Evolutionary conservation across 1,140 invertebrate species (phyloP), one percentile per base, ranked within the genome.

Genomic region (Drosophila ananassae): DNA sequence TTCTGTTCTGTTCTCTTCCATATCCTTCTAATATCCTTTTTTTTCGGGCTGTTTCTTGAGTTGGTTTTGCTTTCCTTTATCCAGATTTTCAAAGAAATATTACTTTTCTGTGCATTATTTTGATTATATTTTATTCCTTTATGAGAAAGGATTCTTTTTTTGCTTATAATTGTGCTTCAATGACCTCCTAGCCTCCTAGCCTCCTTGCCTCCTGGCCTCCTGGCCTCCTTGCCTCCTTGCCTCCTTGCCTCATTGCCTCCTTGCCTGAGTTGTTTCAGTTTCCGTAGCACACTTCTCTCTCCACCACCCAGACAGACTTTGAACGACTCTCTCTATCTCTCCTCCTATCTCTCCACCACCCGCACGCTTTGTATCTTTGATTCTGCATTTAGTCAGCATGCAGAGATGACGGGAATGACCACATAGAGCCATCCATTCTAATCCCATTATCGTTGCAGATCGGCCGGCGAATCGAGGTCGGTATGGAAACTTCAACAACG

Each of bases 401-500:
- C 32, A 54, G 64, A 69, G 63, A 44, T 7, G 17, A 44, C 17
- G 41, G 41, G 10, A 12, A 12, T 5, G 5, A 17, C n/a, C 9
- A 32, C 8, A 1, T 24, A 10, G 41, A 9, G 6, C 41, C 44
- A n/a, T 17, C 17, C 17, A 12, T 47, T 47, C 41, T 71, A 57
- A 69, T 57, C 52, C 25, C 34, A 12, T 39, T 24, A 21, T 37
- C 22, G 1, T 74, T 82, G 30, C 59, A 91, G 90, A 73, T 59
- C 91, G 91, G 7, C 83, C 80, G 24, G 79, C 85, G 53, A 92
- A 92, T 66, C 89, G 91, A 0, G 91, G 91, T 30, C 90, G 91
- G n/a, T 92, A 92, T 54, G 91, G 91, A 1, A 92, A 91, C 67
- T 92, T 92, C 37, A 90, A 84, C 41, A 90, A 91, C 59, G 91